Percentiles rank a stretch among this genome's conserved stretches.
These are phyloP conservation scores for Sebastes oblongus DNA, from an alignment of 2,797 vertebrate genomes.

Conservation along the genomic window DNA sequence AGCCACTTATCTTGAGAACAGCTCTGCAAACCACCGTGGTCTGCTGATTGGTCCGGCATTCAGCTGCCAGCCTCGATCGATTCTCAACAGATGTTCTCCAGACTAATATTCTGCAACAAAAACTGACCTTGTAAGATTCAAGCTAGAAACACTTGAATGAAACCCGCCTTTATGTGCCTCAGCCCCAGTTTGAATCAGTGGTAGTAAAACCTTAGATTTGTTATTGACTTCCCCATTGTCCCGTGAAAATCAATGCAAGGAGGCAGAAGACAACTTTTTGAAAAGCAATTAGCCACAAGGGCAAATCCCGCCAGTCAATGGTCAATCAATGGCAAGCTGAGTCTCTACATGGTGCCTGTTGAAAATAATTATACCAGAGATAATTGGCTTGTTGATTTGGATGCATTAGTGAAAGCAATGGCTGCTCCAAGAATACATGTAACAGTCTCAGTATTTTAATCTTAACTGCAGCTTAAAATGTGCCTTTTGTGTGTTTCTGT, in stretches of 20 bases:
- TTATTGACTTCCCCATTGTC: conserved; percentile 55
- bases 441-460: not conserved
- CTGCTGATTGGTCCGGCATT: not conserved
- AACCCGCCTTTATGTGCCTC: conserved; percentile 7
- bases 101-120: conserved; percentile 20
- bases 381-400: conserved; percentile 50
- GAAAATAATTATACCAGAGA: conserved; percentile 42
- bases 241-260: conserved; percentile 53
- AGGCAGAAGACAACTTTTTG: conserved; percentile 39
- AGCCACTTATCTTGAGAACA: not conserved
- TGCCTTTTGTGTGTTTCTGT: not conserved
- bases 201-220: conserved; percentile 39
- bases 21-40: not conserved
- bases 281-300: conserved; percentile 66
- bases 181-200: conserved; percentile 4
- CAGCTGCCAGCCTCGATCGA: not conserved
- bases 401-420: conserved; percentile 14
- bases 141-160: not conserved
- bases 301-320: conserved; percentile 47
- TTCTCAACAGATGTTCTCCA: not conserved
- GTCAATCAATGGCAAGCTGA: conserved; percentile 57
- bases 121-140: conserved; percentile 30
- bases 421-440: not conserved
- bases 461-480: not conserved
- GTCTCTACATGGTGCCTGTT: conserved; percentile 16